Evolutionary conservation across 2,797 vertebrate species (phyloP).

Genomic region (Strix occidentalis): DNA sequence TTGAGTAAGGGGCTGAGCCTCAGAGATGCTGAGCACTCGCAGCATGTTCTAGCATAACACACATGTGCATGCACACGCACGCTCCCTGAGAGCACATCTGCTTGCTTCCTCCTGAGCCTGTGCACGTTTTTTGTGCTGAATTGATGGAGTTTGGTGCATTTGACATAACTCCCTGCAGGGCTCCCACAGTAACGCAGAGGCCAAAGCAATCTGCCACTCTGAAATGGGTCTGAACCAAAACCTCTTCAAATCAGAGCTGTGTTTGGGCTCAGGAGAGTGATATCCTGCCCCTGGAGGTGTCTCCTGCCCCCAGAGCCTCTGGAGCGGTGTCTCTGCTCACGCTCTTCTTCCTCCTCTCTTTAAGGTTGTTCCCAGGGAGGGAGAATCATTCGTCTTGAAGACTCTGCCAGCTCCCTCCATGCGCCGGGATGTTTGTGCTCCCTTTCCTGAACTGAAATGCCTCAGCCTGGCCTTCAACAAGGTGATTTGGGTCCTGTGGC

Average conservation of each 20-base stretch:
- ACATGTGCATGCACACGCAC: accelerated
- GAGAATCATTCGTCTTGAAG: not conserved
- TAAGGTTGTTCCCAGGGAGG: not conserved
- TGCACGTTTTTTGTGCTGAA: not conserved
- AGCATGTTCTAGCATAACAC: not conserved
- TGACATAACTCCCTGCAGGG: not conserved
- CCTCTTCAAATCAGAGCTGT: not conserved
- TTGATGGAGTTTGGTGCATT: not conserved
- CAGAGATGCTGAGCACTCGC: not conserved
- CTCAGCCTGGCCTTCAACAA: slow-evolving; percentile 87
- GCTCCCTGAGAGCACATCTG: not conserved
- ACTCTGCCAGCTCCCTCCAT: slow-evolving; percentile 6
- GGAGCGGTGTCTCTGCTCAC: not conserved
- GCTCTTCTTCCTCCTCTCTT: not conserved
- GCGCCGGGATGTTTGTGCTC: slow-evolving; percentile 44
- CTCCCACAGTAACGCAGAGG: not conserved
- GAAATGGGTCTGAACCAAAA: not conserved
- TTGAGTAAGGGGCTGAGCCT: not conserved
- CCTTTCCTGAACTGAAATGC: slow-evolving; percentile 80
- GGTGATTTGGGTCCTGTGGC: slow-evolving; percentile 68
- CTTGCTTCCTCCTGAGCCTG: not conserved
- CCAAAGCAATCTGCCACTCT: not conserved
- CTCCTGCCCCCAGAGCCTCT: not conserved
- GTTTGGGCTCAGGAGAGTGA: not conserved
- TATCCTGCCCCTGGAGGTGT: not conserved